These are phyloP conservation scores for Papilio demoleus DNA, from an alignment of 2,888 invertebrate species.

Conservation along the genomic window DNA sequence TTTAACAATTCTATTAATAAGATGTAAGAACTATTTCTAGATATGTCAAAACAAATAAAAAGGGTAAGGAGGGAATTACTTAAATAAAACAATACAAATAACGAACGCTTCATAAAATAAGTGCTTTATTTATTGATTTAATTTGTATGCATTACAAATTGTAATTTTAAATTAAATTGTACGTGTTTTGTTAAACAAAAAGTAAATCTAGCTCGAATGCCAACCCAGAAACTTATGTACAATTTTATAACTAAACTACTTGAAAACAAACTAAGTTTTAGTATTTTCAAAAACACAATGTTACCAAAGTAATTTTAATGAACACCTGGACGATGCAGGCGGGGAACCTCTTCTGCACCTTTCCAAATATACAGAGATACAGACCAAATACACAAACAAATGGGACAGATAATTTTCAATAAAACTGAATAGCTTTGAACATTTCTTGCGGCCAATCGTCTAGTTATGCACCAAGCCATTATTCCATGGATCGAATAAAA, in stretches of 20 bases:
- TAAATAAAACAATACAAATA: slow-evolving; percentile 60
- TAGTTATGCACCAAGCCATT: not conserved
- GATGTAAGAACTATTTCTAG: not conserved
- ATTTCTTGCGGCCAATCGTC: not conserved
- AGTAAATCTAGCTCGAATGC: slow-evolving; percentile 49
- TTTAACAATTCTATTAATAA: too few relatives aligned
- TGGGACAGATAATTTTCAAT: not conserved
- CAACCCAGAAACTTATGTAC: slow-evolving; percentile 60
- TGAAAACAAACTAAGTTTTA: slow-evolving; percentile 46
- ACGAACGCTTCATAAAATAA: slow-evolving; percentile 79
- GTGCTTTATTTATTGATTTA: slow-evolving; percentile 82
- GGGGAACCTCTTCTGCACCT: too few relatives aligned
- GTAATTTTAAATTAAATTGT: slow-evolving; percentile 67
- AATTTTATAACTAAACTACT: slow-evolving; percentile 54
- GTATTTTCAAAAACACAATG: slow-evolving; percentile 18
- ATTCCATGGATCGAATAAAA: not conserved
- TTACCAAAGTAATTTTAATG: slow-evolving; percentile 31
- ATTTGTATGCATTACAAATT: slow-evolving; percentile 70
- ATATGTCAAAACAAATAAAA: not conserved
- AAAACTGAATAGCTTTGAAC: not conserved
- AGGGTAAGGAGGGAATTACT: not conserved
- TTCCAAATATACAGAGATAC: too few relatives aligned
- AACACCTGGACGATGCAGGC: slow-evolving; percentile 5
- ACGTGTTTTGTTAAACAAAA: slow-evolving; percentile 65
- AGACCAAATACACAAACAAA: too few relatives aligned